Evolutionary conservation across 2,113 vertebrate genomes (phyloP), one percentile per base, ranked within the genome.

Genomic region (Mastomys natalensis): DNA sequence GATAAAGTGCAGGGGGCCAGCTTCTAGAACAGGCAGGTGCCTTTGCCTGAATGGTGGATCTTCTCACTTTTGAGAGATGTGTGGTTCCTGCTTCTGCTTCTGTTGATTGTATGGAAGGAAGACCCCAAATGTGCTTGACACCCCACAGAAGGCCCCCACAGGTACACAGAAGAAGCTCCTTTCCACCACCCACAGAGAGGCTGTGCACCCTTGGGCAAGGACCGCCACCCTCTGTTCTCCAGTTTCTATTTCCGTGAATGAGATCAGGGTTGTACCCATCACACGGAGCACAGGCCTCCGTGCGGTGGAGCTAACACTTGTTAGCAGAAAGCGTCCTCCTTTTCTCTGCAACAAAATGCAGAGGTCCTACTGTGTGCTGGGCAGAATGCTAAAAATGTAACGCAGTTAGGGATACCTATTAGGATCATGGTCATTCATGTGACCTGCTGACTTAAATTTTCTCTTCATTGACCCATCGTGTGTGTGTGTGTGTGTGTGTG

Each of bases 151-250:
- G 66, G 31, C 31, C 29, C 76, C 37, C 60, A 37, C 5, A 86
- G 91, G 16, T 60, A 68, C 53, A 74, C 55, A 4, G 60, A 68
- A 77, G 64, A 29, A 45, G n/a, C 70, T 51, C 34, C 70, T 53
- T 72, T 26, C 48, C n/a, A 1, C 0, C 24, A 1, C 0, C 62
- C 16, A 0, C 0, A 34, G 15, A 26, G 40, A 3, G 29, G 87
- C 90, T 94, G 62, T 74, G 85, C 81, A 81, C 58, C 89, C 76
- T 97, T 29, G 70, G 55, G 21, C 5, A 58, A 96, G 31, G 29
- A 29, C n/a, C 6, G n/a, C 37, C 40, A n/a, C n/a, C 76, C 22
- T 88, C 84, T 85, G 45, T 55, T n/a, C 64, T 76, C 88, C 31
- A 0, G 1, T 45, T 34, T 86, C 80, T 74, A 96, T 62, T 3